These are phyloP conservation scores for Triplophysa tibetana DNA, from an alignment of 2,113 vertebrate genomes.

Conservation along the genomic window DNA sequence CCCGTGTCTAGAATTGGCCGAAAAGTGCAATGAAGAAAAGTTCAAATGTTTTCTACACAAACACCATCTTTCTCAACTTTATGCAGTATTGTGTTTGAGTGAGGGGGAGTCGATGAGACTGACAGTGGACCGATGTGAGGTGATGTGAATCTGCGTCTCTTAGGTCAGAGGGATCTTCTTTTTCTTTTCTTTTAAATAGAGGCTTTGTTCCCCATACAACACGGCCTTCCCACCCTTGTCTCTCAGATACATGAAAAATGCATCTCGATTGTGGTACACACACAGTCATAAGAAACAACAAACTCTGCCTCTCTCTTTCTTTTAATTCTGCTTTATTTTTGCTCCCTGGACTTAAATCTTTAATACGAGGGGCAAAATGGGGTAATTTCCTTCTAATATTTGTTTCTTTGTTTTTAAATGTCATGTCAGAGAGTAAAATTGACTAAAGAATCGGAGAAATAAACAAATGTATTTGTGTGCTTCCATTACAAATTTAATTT, in stretches of 20 bases:
- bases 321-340: constrained; percentile 27
- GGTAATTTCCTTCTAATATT: constrained; percentile 8
- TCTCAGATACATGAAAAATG: constrained; percentile 7
- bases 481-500: constrained; percentile 57
- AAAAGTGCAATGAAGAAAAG: background rate
- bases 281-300: background rate
- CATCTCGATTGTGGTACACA: background rate
- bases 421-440: constrained; percentile 40
- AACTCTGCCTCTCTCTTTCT: constrained; percentile 5
- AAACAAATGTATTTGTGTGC: constrained; percentile 55
- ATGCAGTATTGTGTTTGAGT: constrained; percentile 31
- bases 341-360: background rate
- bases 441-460: constrained; percentile 44
- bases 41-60: background rate
- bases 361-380: background rate
- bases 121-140: background rate
- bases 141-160: background rate
- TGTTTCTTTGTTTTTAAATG: constrained; percentile 5
- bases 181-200: background rate
- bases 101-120: background rate
- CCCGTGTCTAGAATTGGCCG: constrained; percentile 17
- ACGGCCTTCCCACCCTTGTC: background rate
- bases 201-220: constrained; percentile 3
- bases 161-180: background rate
- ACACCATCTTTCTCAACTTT: background rate